Conservation (phyloP, 2,113 vertebrate genomes). For the Planiliza haematocheilus region DNA sequence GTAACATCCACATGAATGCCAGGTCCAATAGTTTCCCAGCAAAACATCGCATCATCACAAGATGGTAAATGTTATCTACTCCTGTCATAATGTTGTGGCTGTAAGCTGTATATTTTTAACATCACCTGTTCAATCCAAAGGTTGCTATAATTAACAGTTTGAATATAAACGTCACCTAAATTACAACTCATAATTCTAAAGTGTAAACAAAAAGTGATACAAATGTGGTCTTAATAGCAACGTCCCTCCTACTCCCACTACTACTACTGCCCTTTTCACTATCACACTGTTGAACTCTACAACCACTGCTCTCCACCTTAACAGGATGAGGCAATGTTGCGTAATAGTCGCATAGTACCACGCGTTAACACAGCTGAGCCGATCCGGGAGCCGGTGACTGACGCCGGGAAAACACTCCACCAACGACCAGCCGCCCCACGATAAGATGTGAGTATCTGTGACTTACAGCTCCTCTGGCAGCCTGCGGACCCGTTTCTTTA, state of each 20-base stretch:
- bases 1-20: too few species aligned
- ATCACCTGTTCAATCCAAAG: neutral
- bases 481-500: slow-evolving; percentile 1
- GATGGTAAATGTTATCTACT: too few species aligned
- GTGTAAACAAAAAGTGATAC: too few species aligned
- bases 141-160: too few species aligned
- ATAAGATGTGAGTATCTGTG: slow-evolving; percentile 19
- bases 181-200: too few species aligned
- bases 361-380: slow-evolving; percentile 63
- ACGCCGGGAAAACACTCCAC: neutral
- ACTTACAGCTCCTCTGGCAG: neutral
- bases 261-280: neutral
- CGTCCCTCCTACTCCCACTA: too few species aligned
- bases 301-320: neutral
- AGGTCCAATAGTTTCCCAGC: too few species aligned
- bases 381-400: neutral
- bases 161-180: too few species aligned
- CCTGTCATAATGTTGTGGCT: too few species aligned
- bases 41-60: too few species aligned
- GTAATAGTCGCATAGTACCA: slow-evolving; percentile 32
- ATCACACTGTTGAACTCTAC: neutral
- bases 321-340: slow-evolving; percentile 74
- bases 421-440: neutral
- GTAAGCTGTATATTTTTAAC: too few species aligned
- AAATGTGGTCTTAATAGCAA: too few species aligned